These are phyloP conservation scores for Aix galericulata DNA, from an alignment of 2,113 vertebrate genomes.

Conservation along the genomic window DNA sequence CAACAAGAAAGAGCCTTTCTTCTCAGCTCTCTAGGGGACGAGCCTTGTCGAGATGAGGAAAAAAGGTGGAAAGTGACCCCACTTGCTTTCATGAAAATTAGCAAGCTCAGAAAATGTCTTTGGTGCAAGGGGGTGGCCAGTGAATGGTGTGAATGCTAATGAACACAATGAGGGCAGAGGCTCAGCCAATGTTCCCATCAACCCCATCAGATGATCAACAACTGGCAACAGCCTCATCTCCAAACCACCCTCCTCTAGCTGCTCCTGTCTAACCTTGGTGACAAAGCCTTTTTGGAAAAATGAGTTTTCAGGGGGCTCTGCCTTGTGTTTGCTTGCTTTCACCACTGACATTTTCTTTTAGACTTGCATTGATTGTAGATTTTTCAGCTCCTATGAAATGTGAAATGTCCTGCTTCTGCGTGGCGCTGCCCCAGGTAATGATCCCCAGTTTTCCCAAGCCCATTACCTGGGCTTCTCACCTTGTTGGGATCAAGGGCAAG, in stretches of 20 bases:
- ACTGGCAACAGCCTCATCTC: neutral
- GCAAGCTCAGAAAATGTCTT: constrained; percentile 10
- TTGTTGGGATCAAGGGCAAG: neutral
- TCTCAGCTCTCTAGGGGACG: constrained; percentile 50
- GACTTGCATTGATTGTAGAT: neutral
- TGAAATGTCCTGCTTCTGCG: neutral
- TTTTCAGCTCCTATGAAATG: neutral
- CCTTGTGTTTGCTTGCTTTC: neutral
- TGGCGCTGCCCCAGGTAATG: neutral
- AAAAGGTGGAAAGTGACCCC: constrained; percentile 59
- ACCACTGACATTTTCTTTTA: neutral
- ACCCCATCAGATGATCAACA: constrained; percentile 3
- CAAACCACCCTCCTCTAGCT: neutral
- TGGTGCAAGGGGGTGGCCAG: neutral
- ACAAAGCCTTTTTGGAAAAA: neutral
- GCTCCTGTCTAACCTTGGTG: neutral
- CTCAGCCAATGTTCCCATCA: neutral
- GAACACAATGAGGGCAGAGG: neutral
- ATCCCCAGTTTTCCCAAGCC: neutral
- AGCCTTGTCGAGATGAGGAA: constrained; percentile 14
- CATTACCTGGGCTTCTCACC: neutral
- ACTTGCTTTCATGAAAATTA: constrained; percentile 57
- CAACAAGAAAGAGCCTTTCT: constrained; percentile 73
- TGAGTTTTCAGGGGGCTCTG: neutral
- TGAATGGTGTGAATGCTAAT: neutral